Conservation (phyloP, 2,888 invertebrate genomes). For the Harpalus rubripes region DNA sequence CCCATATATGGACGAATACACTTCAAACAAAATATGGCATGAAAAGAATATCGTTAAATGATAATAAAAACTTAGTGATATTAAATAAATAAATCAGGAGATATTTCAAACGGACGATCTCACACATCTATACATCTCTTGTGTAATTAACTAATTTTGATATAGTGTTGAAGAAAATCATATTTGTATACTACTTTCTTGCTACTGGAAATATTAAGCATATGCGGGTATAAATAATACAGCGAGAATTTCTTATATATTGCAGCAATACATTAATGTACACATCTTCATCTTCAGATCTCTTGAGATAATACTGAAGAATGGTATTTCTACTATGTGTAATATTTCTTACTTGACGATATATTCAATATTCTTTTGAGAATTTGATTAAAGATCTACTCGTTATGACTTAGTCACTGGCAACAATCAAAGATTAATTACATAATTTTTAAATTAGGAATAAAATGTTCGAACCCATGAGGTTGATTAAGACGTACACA, state of each 20-base stretch:
- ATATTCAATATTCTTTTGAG: constrained; percentile 5
- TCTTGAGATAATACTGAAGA: constrained; percentile 21
- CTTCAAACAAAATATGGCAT: too few relatives aligned
- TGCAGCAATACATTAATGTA: not conserved
- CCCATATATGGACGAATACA: too few relatives aligned
- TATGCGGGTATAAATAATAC: not conserved
- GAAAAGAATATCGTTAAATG: too few relatives aligned
- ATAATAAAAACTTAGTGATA: too few relatives aligned
- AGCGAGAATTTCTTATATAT: not conserved
- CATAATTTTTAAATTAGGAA: constrained; percentile 35
- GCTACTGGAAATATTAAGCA: not conserved
- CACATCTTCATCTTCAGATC: constrained; percentile 28
- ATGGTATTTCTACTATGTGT: not conserved
- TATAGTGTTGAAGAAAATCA: too few relatives aligned
- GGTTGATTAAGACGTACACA: constrained; percentile 24
- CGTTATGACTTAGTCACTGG: constrained; percentile 43
- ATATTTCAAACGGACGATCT: too few relatives aligned
- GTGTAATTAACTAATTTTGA: too few relatives aligned
- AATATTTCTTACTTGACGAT: constrained; percentile 22
- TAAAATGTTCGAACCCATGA: constrained; percentile 13
- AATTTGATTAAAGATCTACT: constrained; percentile 13
- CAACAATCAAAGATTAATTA: constrained; percentile 41
- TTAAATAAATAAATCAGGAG: too few relatives aligned
- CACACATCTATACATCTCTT: too few relatives aligned
- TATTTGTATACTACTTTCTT: not conserved